Base-by-base conservation (phyloP, 2,888 invertebrate genomes). In the Eupithecia centaureata region DNA sequence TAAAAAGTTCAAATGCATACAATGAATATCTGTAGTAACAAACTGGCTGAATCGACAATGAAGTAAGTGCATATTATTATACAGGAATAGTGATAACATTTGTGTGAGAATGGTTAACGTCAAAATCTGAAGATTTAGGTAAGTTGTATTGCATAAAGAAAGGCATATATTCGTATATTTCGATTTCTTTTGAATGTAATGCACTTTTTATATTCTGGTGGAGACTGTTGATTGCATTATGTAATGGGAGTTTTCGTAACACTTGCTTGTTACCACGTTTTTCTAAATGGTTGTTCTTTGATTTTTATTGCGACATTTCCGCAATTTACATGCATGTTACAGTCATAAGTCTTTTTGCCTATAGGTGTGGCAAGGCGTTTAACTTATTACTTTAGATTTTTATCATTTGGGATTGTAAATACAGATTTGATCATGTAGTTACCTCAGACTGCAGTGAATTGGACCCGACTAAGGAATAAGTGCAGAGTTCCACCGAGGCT, bases 141-240 rank as follows among this genome's bases (percentile, higher is more conserved):
- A 56, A 67, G 62, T 60, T 71, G 60, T 68, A 67, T 65, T 69
- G 64, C 62, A 65, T 61, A 71, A 51, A 60, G 57, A 47, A 42
- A 42, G 10, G 47, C 22, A 47, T n/a, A 42, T 61, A 10, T 42
- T 61, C 33, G 22, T 47, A 42, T 61, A 57, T 63, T 68, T 62
- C 8, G 52, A 61, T 60, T 59, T 63, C 42, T 63, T 60, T 69
- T 65, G 65, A 62, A 25, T 58, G 62, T 22, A 60, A 58, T 47
- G 35, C 30, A 25, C 33, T 67, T 72, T 74, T 75, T 71, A 67
- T 68, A 68, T 65, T 61, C 59, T 57, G 42, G 33, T 68, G 62
- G 68, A 68, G 63, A 63, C 54, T 65, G 69, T 74, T 70, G 63
- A 67, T 61, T 71, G 65, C 60, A 68, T 74, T 68, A 65, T 60